Evolutionary conservation across 2,113 vertebrate species (phyloP), one percentile per base, ranked within the genome.

Genomic region (Pterophyllum scalare): DNA sequence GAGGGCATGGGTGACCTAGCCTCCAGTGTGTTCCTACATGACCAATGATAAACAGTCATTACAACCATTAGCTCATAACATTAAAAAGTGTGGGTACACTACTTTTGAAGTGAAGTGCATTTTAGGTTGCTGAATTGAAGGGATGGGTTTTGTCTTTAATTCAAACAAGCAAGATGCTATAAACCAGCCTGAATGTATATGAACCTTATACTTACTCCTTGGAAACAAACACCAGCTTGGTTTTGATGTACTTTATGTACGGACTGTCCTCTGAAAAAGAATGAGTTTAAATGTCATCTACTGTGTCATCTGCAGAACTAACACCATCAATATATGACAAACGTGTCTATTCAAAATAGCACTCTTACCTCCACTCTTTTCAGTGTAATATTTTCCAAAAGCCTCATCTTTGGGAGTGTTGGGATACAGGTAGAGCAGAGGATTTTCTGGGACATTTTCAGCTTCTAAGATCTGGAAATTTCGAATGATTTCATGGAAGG

Each of bases 401-500:
- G 97, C 98, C 80, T 97, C 77, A 0, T 98, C 96, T 7, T 97
- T 97, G 20, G 96, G 88, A 0, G 9, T 97, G 88, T 95, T 43
- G 0, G 98, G 98, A 89, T 98, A 99, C 6, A 99, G 95, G 91
- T 95, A 98, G 26, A 89, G 80, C 1, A 99, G 94, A 0, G 98
- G 98, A 91, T 96, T 97, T 77, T 97, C 97, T 0, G 98, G 97
- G 2, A 97, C 57, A 40, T 97, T 98, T 82, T 97, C 96, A 3
- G 94, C 95, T 0, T 95, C 91, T 76, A 97, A 91, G 81, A 98
- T 90, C 86, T 97, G 97, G 92, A 96, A 99, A 84, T 97, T 95
- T 0, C 93, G 94, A 84, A 99, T 95, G 89, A 99, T 98, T 85
- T 99, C 98, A 0, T 96, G 95, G 77, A 99, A 96, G 0, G 97